phyloP scores from a whole-genome alignment of 1,140 invertebrate genomes.

The Drosophila hydei region DNA sequence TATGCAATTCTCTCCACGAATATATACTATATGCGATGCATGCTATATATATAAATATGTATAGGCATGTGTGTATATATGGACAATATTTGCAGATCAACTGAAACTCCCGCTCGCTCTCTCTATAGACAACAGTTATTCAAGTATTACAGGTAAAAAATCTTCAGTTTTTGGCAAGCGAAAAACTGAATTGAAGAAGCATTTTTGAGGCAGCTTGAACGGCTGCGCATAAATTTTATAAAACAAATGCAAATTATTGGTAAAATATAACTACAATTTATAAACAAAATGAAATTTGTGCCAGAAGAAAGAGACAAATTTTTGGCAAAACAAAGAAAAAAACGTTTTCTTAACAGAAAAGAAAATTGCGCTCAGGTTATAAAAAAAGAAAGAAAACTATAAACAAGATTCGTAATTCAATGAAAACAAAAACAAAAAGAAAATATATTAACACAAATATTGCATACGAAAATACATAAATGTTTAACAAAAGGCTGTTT shows the following conservation, averaged over 20 bases:
- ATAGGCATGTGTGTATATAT: constrained; percentile 59
- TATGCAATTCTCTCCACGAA: constrained; percentile 43
- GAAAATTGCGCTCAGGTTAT: constrained; percentile 78
- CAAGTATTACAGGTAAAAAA: constrained; percentile 54
- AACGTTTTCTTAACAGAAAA: constrained; percentile 54
- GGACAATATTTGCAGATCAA: constrained; percentile 71
- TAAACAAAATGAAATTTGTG: constrained; percentile 16
- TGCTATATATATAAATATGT: constrained; percentile 35
- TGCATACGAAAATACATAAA: constrained; percentile 40
- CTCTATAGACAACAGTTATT: constrained; percentile 30
- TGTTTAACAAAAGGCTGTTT: constrained; percentile 83
- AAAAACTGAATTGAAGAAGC: constrained; percentile 8
- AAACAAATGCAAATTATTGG: background rate
- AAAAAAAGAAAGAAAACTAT: constrained; percentile 49
- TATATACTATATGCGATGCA: constrained; percentile 26
- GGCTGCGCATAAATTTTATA: constrained; percentile 17
- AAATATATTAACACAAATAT: constrained; percentile 5
- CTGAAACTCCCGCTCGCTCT: constrained; percentile 18
- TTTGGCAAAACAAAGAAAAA: constrained; percentile 30
- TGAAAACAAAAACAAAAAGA: constrained; percentile 7
- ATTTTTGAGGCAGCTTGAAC: constrained; percentile 14
- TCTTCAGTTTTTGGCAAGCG: constrained; percentile 9
- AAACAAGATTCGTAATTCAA: constrained; percentile 37
- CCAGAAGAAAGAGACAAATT: constrained; percentile 24
- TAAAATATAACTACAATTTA: background rate